phyloP scores from a whole-genome alignment of 2,797 vertebrate species.

The Anguilla obscura region DNA sequence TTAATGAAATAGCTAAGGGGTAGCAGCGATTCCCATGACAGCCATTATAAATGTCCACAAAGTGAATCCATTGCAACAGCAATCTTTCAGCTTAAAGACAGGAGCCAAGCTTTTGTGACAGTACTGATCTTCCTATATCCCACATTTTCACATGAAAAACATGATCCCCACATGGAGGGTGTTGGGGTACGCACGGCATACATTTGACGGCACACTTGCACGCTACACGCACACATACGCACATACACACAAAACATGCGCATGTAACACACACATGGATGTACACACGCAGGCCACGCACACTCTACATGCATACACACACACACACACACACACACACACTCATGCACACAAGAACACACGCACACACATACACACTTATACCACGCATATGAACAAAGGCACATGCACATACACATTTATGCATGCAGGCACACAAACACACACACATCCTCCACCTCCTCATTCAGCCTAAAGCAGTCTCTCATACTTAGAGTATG shows the following conservation, averaged over 20 bases:
- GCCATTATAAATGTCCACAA: constrained; percentile 20
- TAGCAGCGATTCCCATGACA: constrained; percentile 8
- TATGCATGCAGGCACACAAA: not conserved
- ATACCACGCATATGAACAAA: not conserved
- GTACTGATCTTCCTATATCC: not conserved
- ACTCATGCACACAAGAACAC: not conserved
- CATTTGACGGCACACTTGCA: not conserved
- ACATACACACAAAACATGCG: not conserved
- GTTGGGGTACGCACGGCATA: not conserved
- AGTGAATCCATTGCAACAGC: not conserved
- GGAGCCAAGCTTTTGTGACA: not conserved
- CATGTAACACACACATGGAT: not conserved
- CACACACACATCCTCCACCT: not conserved
- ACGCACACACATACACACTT: not conserved
- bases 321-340: not conserved
- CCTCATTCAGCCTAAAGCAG: not conserved
- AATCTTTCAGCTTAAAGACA: not conserved
- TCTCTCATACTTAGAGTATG: not conserved
- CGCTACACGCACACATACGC: not conserved
- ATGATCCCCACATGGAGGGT: not conserved
- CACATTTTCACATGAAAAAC: not conserved
- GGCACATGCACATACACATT: not conserved
- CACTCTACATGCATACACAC: not conserved
- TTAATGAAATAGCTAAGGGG: constrained; percentile 26
- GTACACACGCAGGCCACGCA: no score